Evolutionary conservation across 2,797 vertebrate genomes (phyloP).

Genomic region (Darevskia nairensis): DNA sequence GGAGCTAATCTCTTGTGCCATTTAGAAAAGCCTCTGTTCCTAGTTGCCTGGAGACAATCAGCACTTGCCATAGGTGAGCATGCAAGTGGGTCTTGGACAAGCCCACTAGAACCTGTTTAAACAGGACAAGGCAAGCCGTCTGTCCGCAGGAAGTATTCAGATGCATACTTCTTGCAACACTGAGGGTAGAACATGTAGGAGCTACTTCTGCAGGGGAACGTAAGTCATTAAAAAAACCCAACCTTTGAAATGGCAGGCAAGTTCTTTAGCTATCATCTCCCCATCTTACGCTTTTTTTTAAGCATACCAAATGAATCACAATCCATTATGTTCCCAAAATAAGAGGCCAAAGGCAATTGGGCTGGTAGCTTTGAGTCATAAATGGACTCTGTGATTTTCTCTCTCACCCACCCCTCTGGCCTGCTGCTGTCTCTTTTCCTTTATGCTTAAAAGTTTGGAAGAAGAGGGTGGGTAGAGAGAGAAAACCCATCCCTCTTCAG

Average conservation of each 20-base stretch:
- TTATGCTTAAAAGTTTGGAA: not conserved
- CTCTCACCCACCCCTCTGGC: not conserved
- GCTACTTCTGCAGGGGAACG: not conserved
- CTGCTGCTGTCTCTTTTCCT: not conserved
- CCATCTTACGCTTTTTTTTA: conserved; percentile 27
- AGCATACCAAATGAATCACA: conserved; percentile 3
- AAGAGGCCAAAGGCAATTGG: conserved; percentile 14
- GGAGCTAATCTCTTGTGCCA: not conserved
- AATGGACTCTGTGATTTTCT: not conserved
- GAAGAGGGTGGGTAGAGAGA: too few species aligned
- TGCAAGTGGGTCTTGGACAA: not conserved
- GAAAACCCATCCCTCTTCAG: too few species aligned
- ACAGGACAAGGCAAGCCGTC: not conserved
- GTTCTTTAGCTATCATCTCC: conserved; percentile 4
- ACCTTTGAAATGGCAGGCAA: conserved; percentile 20
- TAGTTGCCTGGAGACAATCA: not conserved
- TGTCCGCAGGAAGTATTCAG: not conserved
- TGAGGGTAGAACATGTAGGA: not conserved
- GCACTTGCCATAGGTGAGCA: not conserved
- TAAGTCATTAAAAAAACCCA: too few species aligned
- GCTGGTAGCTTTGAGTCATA: conserved; percentile 50
- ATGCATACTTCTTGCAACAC: too few species aligned
- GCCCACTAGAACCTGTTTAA: not conserved
- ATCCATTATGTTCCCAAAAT: conserved; percentile 24
- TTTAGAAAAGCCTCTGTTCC: not conserved